Evolutionary conservation across 2,888 invertebrate genomes (phyloP).

Genomic region (Nematopogon swammerdamellus): DNA sequence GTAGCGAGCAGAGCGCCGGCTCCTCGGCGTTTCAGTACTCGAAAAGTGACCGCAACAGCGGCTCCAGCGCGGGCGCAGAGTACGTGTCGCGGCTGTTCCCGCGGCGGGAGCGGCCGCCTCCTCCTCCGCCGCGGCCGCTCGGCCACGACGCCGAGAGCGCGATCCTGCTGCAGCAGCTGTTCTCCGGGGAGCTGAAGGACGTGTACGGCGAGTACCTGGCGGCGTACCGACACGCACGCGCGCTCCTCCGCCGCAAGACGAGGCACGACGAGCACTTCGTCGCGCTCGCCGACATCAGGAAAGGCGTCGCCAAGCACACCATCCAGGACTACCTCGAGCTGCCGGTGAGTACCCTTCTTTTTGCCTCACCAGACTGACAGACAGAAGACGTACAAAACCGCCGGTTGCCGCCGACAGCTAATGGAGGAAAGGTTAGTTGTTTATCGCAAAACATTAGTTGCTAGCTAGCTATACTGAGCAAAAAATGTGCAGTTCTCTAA

Average conservation of each 20-base stretch:
- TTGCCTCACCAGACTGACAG: no score
- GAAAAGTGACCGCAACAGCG: slow-evolving; percentile 49
- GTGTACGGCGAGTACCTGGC: slow-evolving; percentile 64
- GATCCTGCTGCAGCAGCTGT: slow-evolving; percentile 54
- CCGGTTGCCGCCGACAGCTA: no score
- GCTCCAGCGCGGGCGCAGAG: slow-evolving; percentile 37
- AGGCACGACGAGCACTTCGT: slow-evolving; percentile 64
- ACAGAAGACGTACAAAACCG: no score
- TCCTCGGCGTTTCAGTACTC: slow-evolving; percentile 51
- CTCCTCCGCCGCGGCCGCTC: slow-evolving; percentile 25
- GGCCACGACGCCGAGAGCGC: slow-evolving; percentile 35
- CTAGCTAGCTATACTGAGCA: no score
- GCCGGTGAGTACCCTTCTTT: slow-evolving; percentile 57
- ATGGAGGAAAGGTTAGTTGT: no score
- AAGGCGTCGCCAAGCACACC: slow-evolving; percentile 63
- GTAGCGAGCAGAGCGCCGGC: slow-evolving; percentile 46
- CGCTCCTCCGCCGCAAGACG: slow-evolving; percentile 60
- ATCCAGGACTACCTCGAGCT: slow-evolving; percentile 62
- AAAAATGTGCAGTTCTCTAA: no score
- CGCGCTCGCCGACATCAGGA: slow-evolving; percentile 62
- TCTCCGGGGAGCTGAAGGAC: slow-evolving; percentile 63
- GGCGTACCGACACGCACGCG: slow-evolving; percentile 57
- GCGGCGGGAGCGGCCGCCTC: slow-evolving; percentile 36
- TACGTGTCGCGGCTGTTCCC: slow-evolving; percentile 35
- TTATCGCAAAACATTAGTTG: no score